Base-by-base conservation (phyloP, 2,113 vertebrate genomes). In the Megaceryle torquata region DNA sequence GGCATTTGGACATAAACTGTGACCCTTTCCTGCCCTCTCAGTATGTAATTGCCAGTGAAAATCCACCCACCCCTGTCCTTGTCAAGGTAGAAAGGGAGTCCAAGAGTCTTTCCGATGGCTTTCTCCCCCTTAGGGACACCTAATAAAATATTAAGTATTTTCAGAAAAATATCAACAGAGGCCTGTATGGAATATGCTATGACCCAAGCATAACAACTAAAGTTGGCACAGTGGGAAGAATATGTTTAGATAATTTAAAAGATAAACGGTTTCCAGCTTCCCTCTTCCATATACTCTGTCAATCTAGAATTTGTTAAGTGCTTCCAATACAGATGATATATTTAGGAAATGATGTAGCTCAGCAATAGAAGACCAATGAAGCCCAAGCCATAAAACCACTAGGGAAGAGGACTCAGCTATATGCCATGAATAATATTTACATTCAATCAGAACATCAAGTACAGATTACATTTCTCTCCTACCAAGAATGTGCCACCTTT, bases 231-330 rank as follows among this genome's bases (percentile, higher is more conserved):
- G 93, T 98, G 95, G 96, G 98, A 96, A 98, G 97, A 98, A 98
- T 98, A 98, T 98, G 97, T 98, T 98, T 98, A 97, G 98, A 98
- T 98, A 98, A 98, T 97, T 98, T 98, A 97, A 98, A 99, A 98
- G 98, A 99, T 98, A 98, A 99, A 96, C 95, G 97, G 97, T 98
- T 98, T 94, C 97, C 98, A 96, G 98, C 97, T 95, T 94, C 98
- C 97, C 98, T 98, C 97, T 98, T 98, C 95, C 98, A 98, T 95
- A 63, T 33, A 98, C 97, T 96, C 96, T 98, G 97, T 98, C 98
- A 97, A 98, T 98, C 98, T 98, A 98, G 97, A 98, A 98, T 95
- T 99, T 98, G 97, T 97, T 98, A 98, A 98, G 98, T 97, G 98
- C 98, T 97, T 98, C 98, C 96, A 98, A 98, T 96, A 98, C 95